phyloP scores from a whole-genome alignment of 2,797 vertebrate genomes.

The Sebastes oblongus region DNA sequence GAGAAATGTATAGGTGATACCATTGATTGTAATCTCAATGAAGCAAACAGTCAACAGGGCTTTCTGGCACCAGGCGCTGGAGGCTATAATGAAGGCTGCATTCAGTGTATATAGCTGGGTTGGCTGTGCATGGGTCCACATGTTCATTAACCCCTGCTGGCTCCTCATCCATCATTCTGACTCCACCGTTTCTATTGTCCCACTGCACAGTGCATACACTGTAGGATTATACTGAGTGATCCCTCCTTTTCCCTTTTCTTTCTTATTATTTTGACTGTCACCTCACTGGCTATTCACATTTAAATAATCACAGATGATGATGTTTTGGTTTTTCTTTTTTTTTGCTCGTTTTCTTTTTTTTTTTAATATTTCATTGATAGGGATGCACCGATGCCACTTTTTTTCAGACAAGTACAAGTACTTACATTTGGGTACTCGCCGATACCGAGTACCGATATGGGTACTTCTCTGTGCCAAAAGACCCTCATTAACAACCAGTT shows the following conservation, averaged over 20 bases:
- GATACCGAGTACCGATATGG: too few species aligned
- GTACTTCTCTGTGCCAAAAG: too few species aligned
- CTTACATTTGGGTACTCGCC: too few species aligned
- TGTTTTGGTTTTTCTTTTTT: too few species aligned
- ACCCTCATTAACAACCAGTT: too few species aligned
- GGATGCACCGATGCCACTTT: too few species aligned
- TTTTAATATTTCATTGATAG: background rate
- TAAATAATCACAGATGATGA: background rate
- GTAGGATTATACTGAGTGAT: slow-evolving; percentile 4
- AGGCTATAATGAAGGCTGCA: slow-evolving; percentile 52
- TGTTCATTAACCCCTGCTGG: slow-evolving; percentile 72
- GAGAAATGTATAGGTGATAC: slow-evolving; percentile 43
- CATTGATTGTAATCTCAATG: slow-evolving; percentile 56
- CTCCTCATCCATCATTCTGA: slow-evolving; percentile 74
- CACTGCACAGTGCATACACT: slow-evolving; percentile 9
- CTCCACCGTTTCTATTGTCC: slow-evolving; percentile 50
- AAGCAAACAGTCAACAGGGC: slow-evolving; percentile 53
- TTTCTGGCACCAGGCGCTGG: slow-evolving; percentile 41
- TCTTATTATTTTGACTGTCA: background rate
- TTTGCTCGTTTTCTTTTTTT: background rate
- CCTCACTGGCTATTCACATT: background rate
- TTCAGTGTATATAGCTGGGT: slow-evolving; percentile 41
- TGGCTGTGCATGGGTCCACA: slow-evolving; percentile 52
- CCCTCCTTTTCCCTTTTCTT: background rate
- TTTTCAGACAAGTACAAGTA: too few species aligned